Percentiles rank a stretch among this genome's conserved stretches.
phyloP scores from a whole-genome alignment of 2,113 vertebrate genomes.

The Anser brachyrhynchus region DNA sequence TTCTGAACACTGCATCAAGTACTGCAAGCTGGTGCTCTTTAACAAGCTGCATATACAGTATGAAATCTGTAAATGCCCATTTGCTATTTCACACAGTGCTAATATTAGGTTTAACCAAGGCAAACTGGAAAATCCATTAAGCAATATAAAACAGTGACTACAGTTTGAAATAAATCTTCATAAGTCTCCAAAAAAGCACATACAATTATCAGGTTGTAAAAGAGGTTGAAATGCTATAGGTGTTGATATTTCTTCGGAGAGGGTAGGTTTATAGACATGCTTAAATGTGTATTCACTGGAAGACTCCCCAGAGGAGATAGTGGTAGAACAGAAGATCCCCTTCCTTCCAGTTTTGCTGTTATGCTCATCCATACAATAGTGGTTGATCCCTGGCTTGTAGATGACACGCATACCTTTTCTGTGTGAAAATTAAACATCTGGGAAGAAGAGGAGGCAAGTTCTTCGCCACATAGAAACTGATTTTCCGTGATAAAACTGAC shows the following conservation, averaged over 20 bases:
- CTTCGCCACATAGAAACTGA: neutral
- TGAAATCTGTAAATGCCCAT: neutral
- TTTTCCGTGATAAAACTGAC: neutral
- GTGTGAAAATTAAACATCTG: neutral
- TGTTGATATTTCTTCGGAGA: conserved; percentile 24
- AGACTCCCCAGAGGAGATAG: neutral
- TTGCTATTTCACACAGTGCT: neutral
- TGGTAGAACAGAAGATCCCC: neutral
- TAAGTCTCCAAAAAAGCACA: neutral
- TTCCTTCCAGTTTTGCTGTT: neutral
- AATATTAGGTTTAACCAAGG: neutral
- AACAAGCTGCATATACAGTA: neutral
- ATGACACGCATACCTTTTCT: neutral
- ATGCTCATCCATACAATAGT: neutral
- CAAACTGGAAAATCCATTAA: conserved; percentile 34
- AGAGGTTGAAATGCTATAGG: conserved; percentile 18
- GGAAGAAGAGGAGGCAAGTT: neutral
- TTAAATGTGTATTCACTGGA: conserved; percentile 28
- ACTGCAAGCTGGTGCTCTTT: neutral
- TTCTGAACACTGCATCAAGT: neutral
- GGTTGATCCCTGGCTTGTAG: neutral
- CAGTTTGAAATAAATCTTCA: neutral
- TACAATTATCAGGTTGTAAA: conserved; percentile 45
- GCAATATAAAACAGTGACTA: neutral
- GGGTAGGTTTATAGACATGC: neutral